A percentile compares a stretch with the other conserved stretches of the same genome.
Conservation (phyloP, 2,888 invertebrate genomes). For the Osmoderma eremita region DNA sequence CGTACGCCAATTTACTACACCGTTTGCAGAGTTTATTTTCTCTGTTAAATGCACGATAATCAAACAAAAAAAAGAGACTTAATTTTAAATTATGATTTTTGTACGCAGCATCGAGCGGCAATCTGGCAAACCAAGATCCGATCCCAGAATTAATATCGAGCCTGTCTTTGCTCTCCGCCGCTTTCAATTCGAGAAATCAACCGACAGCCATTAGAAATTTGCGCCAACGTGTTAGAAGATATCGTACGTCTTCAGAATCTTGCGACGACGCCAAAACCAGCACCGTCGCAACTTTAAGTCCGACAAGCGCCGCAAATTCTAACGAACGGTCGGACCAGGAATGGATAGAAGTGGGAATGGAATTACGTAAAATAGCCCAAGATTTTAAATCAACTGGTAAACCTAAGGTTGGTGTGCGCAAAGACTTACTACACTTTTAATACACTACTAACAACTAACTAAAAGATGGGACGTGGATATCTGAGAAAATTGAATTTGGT, state of each 20-base stretch:
- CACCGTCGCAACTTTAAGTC: neutral
- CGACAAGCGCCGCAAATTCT: neutral
- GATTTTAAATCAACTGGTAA: slow-evolving; percentile 49
- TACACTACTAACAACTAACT: slow-evolving; percentile 8
- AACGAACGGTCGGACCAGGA: slow-evolving; percentile 43
- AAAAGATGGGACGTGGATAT: neutral
- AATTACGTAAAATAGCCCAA: slow-evolving; percentile 52
- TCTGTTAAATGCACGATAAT: too few species aligned
- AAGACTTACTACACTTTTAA: slow-evolving; percentile 44
- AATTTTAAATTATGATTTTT: slow-evolving; percentile 21
- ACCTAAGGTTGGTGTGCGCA: slow-evolving; percentile 54
- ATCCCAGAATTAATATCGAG: slow-evolving; percentile 42
- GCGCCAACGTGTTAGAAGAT: slow-evolving; percentile 48
- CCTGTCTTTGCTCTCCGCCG: slow-evolving; percentile 49
- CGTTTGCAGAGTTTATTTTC: too few species aligned
- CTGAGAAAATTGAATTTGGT: slow-evolving; percentile 12
- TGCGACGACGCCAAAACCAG: slow-evolving; percentile 53
- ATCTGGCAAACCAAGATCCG: slow-evolving; percentile 33
- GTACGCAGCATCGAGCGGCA: slow-evolving; percentile 39
- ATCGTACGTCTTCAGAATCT: slow-evolving; percentile 51
- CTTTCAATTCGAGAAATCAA: slow-evolving; percentile 43
- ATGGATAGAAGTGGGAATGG: slow-evolving; percentile 58
- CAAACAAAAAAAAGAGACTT: neutral
- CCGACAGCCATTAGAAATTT: slow-evolving; percentile 41
- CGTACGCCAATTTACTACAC: too few species aligned